A percentile compares a stretch with the other conserved stretches of the same genome.
Conservation (phyloP, 1,140 invertebrate genomes). For the Heliconius hewitsoni region DNA sequence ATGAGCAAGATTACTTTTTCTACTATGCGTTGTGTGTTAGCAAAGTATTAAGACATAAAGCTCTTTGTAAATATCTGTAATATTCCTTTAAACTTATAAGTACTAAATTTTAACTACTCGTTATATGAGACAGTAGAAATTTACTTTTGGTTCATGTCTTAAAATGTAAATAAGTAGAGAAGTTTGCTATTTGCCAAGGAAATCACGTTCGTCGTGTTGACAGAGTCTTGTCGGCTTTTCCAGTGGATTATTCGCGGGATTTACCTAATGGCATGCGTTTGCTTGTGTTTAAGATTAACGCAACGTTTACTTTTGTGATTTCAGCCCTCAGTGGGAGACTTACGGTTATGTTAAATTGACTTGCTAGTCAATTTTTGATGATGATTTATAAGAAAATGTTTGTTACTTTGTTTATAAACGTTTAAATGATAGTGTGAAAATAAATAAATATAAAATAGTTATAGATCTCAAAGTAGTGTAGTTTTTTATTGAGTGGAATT, state of each 20-base stretch:
- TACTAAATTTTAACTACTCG: not conserved
- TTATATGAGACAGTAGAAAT: not conserved
- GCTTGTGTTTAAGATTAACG: constrained; percentile 63
- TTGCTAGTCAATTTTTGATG: not conserved
- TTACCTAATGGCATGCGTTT: constrained; percentile 65
- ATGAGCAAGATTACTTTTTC: too few species aligned
- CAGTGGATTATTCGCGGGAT: constrained; percentile 70
- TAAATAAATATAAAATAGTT: too few species aligned
- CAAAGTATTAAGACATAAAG: not conserved
- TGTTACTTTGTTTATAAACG: not conserved
- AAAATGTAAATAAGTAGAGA: constrained; percentile 71
- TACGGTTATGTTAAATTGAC: not conserved
- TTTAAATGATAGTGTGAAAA: not conserved
- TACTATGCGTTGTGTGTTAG: too few species aligned
- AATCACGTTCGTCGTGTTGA: constrained; percentile 62
- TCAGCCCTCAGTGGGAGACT: constrained; percentile 11
- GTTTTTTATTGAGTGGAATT: too few species aligned
- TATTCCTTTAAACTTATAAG: not conserved
- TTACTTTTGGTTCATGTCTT: constrained; percentile 67
- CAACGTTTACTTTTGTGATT: constrained; percentile 52
- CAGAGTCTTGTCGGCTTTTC: constrained; percentile 60
- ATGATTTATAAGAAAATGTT: too few species aligned
- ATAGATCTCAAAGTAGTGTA: too few species aligned
- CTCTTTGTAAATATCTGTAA: not conserved
- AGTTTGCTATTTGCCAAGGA: constrained; percentile 61